Percentiles rank a stretch among this genome's conserved stretches.
These are phyloP conservation scores for Idaea dimidiata DNA, from an alignment of 2,888 invertebrate genomes.

Conservation along the genomic window DNA sequence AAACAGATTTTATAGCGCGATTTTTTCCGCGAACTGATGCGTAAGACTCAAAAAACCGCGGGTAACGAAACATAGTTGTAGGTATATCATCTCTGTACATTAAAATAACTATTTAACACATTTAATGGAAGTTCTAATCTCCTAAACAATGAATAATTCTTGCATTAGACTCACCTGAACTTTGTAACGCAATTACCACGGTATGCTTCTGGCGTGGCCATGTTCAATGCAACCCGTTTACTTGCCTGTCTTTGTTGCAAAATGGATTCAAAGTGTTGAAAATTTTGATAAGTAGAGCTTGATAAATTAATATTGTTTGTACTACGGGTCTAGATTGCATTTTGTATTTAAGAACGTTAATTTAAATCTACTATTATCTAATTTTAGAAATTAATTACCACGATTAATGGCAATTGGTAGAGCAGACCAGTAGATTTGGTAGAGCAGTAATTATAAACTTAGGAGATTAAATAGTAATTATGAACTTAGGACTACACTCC, in stretches of 20 bases:
- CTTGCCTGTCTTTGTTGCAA: conserved; percentile 17
- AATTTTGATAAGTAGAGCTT: conserved; percentile 12
- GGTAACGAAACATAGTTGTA: conserved; percentile 4
- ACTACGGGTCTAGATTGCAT: background rate
- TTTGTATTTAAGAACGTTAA: no score
- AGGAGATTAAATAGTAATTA: no score
- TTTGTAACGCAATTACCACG: conserved; percentile 50
- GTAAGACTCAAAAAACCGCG: no score
- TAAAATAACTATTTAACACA: conserved; percentile 28
- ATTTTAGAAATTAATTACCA: no score
- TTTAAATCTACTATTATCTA: no score
- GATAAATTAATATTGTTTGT: conserved; percentile 8
- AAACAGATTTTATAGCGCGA: no score
- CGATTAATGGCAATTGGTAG: no score
- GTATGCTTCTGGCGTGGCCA: conserved; percentile 42
- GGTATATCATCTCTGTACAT: conserved; percentile 40
- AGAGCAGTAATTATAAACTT: no score
- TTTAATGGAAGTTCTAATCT: conserved; percentile 54
- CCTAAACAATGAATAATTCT: conserved; percentile 62
- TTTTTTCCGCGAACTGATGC: no score
- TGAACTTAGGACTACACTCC: no score
- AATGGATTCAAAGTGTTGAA: conserved; percentile 13
- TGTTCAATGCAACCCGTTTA: conserved; percentile 6
- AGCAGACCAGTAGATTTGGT: no score
- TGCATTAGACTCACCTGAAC: conserved; percentile 58